These are phyloP conservation scores for Drosophila algonquin DNA, from an alignment of 2,888 invertebrate genomes.

Conservation along the genomic window DNA sequence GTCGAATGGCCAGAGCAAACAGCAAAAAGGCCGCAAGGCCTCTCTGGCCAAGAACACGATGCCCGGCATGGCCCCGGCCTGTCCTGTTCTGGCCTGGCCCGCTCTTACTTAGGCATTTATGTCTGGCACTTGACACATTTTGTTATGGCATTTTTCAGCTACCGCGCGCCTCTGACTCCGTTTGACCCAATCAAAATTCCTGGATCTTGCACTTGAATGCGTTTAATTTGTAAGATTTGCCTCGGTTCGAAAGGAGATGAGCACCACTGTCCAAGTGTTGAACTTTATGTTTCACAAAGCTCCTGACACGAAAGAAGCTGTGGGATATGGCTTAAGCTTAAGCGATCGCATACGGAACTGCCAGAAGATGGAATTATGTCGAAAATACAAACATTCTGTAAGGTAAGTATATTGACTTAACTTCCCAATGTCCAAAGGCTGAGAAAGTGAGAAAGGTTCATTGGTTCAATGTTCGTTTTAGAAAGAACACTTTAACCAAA, in stretches of 20 bases:
- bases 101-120: constrained; percentile 76
- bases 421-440: background rate
- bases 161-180: constrained; percentile 65
- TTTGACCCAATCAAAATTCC: constrained; percentile 78
- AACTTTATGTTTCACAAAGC: constrained; percentile 40
- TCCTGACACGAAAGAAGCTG: constrained; percentile 5
- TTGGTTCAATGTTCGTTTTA: background rate
- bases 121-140: constrained; percentile 81
- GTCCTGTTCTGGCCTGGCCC: constrained; percentile 21
- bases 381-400: background rate
- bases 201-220: constrained; percentile 77
- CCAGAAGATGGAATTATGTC: background rate
- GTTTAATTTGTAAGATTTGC: constrained; percentile 73
- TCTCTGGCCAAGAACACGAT: constrained; percentile 39
- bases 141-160: constrained; percentile 77
- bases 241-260: constrained; percentile 17
- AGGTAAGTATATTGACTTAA: background rate
- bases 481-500: background rate
- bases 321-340: background rate
- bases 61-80: background rate
- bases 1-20: constrained; percentile 69
- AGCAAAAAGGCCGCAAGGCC: constrained; percentile 51
- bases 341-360: background rate
- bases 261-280: constrained; percentile 32
- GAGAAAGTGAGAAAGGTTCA: background rate